Evolutionary conservation across 2,888 invertebrate species (phyloP), one percentile per base, ranked within the genome.

Genomic region (Epicampocera succincta): DNA sequence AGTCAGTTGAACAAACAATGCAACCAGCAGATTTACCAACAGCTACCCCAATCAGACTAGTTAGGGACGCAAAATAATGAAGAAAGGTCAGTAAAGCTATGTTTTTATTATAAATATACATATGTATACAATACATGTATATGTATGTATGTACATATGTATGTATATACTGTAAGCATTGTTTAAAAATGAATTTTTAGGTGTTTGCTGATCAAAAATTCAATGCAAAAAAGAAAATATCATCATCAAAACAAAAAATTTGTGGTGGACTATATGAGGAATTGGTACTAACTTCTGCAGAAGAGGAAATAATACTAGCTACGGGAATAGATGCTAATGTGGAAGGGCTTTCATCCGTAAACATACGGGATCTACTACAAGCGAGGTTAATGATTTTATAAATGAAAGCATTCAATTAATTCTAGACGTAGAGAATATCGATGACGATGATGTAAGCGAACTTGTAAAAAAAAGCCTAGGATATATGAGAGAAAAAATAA

Each of bases 41-140:
- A n/a, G n/a, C n/a, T n/a, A n/a, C n/a, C n/a, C n/a, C n/a, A n/a
- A n/a, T n/a, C n/a, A n/a, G n/a, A 54, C 54, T 38, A 46, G 17
- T 8, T 33, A 69, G 58, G 38, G 29, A 52, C 4, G 66, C 52
- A 66, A 66, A 63, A 21, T 65, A 19, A 21, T 65, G 50, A 50
- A 65, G 50, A 65, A 65, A 60, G 9, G 42, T 42, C 9, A 17
- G n/a, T 11, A 21, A 58, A 38, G 11, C 3, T 54, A 15, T 11
- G 3, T 15, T 33, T 15, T 15, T 46, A 8, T 5, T 46, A 17
- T 40, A 6, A 3, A 15, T 17, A 21, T n/a, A n/a, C n/a, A n/a
- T 38, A 12, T 58, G 19, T 12, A 19, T 11, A 58, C n/a, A n/a
- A n/a, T n/a, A n/a, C n/a, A n/a, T n/a, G n/a, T n/a, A n/a, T n/a